Conservation (phyloP, 37 sponge, comb jelly and placozoan species). For the Ianthella basta region DNA sequence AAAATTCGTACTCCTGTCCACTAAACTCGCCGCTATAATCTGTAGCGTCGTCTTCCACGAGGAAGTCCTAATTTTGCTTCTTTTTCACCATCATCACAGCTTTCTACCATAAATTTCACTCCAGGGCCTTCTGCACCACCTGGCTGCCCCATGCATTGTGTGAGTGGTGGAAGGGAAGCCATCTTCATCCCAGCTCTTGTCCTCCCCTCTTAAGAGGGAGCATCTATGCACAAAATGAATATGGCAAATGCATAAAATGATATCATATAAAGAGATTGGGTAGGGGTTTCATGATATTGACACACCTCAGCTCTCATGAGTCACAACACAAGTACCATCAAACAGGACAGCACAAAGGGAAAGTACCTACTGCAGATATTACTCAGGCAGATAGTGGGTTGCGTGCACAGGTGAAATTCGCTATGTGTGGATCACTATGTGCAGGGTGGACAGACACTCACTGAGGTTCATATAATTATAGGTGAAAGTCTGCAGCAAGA, state of each 20-base stretch:
- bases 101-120: too few relatives aligned
- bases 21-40: conserved; percentile 69
- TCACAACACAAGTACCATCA: too few relatives aligned
- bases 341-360: too few relatives aligned
- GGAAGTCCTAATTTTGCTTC: conserved; percentile 47
- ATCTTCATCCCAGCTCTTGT: conserved; percentile 46
- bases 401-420: too few relatives aligned
- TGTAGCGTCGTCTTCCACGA: conserved; percentile 66
- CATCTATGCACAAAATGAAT: background rate
- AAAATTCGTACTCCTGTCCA: conserved; percentile 47
- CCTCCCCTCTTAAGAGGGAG: background rate
- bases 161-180: background rate
- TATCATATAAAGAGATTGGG: background rate
- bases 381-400: too few relatives aligned
- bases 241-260: background rate
- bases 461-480: conserved; percentile 35
- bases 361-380: too few relatives aligned
- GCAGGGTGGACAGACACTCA: conserved; percentile 9
- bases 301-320: too few relatives aligned
- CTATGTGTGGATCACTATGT: too few relatives aligned
- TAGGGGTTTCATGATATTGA: too few relatives aligned
- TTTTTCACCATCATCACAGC: background rate
- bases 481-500: conserved; percentile 54
- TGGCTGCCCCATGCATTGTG: too few relatives aligned
- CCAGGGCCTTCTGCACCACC: background rate